These are phyloP conservation scores for Macaria notata DNA, from an alignment of 2,888 invertebrate species.

Conservation along the genomic window DNA sequence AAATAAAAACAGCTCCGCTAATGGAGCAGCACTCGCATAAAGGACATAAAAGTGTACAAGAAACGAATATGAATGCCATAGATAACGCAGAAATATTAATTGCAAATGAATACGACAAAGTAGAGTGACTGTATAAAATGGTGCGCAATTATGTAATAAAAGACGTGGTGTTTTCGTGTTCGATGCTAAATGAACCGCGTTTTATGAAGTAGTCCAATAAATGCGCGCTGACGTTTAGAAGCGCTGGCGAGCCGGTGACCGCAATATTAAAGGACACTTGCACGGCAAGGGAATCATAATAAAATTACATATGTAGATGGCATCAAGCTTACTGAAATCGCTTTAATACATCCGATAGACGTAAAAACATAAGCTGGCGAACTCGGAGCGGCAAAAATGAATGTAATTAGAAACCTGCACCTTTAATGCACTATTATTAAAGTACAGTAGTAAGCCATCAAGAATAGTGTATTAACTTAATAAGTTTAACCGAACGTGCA, in stretches of 20 bases:
- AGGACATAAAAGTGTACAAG: slow-evolving; percentile 49
- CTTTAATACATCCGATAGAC: slow-evolving; percentile 43
- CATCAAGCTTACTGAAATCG: slow-evolving; percentile 47
- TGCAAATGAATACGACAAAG: slow-evolving; percentile 52
- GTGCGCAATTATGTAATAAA: slow-evolving; percentile 70
- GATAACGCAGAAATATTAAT: slow-evolving; percentile 48
- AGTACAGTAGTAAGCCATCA: slow-evolving; percentile 23
- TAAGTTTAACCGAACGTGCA: slow-evolving; percentile 14
- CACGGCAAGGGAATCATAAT: slow-evolving; percentile 55
- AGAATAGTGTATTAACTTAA: slow-evolving; percentile 19
- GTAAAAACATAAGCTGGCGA: slow-evolving; percentile 46
- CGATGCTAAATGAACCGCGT: slow-evolving; percentile 69
- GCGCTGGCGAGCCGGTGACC: slow-evolving; percentile 50
- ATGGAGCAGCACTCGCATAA: slow-evolving; percentile 53
- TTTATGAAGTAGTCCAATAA: slow-evolving; percentile 72
- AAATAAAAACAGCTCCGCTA: slow-evolving; percentile 48
- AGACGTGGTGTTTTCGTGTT: slow-evolving; percentile 46
- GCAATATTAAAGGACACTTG: slow-evolving; percentile 73
- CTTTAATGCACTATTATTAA: slow-evolving; percentile 32
- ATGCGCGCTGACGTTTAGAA: slow-evolving; percentile 53
- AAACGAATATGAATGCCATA: slow-evolving; percentile 57
- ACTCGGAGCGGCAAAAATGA: slow-evolving; percentile 39
- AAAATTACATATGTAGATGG: slow-evolving; percentile 68
- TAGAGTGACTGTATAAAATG: slow-evolving; percentile 52
- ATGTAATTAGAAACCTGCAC: slow-evolving; percentile 25